Conservation (phyloP, 2,888 invertebrate species). For the Caenorhabditis panamensis region DNA sequence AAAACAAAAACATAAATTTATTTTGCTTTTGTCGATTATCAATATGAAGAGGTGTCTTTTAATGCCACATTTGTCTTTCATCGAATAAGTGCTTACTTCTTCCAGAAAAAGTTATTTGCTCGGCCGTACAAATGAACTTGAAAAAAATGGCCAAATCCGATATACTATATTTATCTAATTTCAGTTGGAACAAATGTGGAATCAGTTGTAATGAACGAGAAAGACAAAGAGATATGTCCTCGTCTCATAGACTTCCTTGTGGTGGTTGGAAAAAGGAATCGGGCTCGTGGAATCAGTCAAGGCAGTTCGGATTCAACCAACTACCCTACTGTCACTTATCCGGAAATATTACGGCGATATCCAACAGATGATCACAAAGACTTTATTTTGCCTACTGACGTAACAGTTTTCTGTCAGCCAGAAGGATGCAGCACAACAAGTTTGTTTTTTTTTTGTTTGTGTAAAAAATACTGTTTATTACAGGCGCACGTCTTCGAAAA, state of each 20-base stretch:
- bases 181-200: constrained; percentile 24
- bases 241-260: constrained; percentile 92
- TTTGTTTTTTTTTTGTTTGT: constrained; percentile 10
- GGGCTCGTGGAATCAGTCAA: constrained; percentile 49
- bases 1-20: too few relatives aligned
- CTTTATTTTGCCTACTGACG: constrained; percentile 96
- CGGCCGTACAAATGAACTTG: too few relatives aligned
- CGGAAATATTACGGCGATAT: constrained; percentile 82
- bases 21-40: too few relatives aligned
- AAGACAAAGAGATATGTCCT: constrained; percentile 84
- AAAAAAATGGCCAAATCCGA: too few relatives aligned
- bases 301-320: constrained; percentile 22
- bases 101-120: too few relatives aligned
- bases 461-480: neutral
- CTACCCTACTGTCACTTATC: constrained; percentile 64
- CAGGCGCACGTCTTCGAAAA: constrained; percentile 83
- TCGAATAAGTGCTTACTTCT: too few relatives aligned
- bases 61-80: too few relatives aligned
- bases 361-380: constrained; percentile 85
- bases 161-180: too few relatives aligned
- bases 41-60: too few relatives aligned
- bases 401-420: constrained; percentile 99
- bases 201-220: constrained; percentile 73
- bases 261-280: constrained; percentile 87
- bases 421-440: constrained; percentile 90